Conservation (phyloP, 2,113 vertebrate genomes). For the Castor canadensis region DNA sequence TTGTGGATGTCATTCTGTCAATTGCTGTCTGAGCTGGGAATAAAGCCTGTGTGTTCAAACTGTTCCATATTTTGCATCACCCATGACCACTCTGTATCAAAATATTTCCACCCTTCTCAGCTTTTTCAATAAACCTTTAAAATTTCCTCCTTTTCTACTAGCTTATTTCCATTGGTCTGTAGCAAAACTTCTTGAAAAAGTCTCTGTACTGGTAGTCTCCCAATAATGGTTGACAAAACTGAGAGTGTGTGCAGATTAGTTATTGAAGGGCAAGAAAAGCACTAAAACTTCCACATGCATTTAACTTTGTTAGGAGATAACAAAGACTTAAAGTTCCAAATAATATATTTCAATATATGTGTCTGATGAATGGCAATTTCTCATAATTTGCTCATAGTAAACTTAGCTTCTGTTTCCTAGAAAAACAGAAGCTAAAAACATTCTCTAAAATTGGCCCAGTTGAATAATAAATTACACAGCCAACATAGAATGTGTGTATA, state of each 20-base stretch:
- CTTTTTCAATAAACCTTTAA: background rate
- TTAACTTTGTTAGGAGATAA: background rate
- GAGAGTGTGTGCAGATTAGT: background rate
- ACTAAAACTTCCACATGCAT: background rate
- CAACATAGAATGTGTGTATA: background rate
- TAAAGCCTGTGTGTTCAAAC: background rate
- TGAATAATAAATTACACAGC: background rate
- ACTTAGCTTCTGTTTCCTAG: background rate
- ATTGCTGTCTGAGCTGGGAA: background rate
- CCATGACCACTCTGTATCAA: background rate
- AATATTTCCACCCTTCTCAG: background rate
- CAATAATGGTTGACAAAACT: background rate
- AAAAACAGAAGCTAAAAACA: background rate
- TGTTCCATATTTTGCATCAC: background rate
- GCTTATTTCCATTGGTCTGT: background rate
- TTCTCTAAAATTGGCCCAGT: background rate
- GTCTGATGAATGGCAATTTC: background rate
- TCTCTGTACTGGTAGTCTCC: background rate
- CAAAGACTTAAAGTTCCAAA: background rate
- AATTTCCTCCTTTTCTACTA: background rate
- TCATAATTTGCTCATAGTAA: background rate
- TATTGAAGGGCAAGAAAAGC: background rate
- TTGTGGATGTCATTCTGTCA: background rate
- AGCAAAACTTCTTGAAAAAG: background rate
- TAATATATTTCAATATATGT: background rate